Evolutionary conservation across 2,797 vertebrate genomes (phyloP).

Genomic region (Gobionotothen gibberifrons): DNA sequence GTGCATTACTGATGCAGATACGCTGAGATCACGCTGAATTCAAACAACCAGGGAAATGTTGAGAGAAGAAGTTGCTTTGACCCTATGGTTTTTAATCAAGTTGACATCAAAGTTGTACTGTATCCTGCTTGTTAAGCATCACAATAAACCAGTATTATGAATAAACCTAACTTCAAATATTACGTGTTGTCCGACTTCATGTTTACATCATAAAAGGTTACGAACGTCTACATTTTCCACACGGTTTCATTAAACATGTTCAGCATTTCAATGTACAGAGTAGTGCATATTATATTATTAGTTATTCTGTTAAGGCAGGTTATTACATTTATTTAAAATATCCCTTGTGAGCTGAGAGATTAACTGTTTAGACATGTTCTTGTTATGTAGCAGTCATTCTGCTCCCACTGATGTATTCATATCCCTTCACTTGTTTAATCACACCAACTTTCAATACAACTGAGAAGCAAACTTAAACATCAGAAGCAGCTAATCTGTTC

Average conservation of each 20-base stretch:
- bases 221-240: constrained; percentile 1
- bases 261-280: not conserved
- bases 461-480: not conserved
- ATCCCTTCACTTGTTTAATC: not conserved
- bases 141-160: constrained; percentile 80
- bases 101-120: constrained; percentile 70
- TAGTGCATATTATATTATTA: not conserved
- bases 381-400: not conserved
- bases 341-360: not conserved
- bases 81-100: constrained; percentile 58
- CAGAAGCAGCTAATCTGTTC: not conserved
- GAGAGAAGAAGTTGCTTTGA: constrained; percentile 24
- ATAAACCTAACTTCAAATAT: constrained; percentile 62
- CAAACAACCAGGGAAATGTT: constrained; percentile 40
- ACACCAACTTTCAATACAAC: too few relatives aligned
- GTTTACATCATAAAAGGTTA: not conserved
- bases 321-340: not conserved
- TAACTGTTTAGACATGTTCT: not conserved
- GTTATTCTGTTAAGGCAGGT: not conserved
- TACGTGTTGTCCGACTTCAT: constrained; percentile 27
- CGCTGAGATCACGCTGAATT: constrained; percentile 38
- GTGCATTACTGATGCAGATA: constrained; percentile 45
- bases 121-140: constrained; percentile 68
- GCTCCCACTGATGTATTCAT: not conserved
- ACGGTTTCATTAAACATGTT: not conserved